Conservation (phyloP, 2,113 vertebrate genomes). For the Crotalus viridis region DNA sequence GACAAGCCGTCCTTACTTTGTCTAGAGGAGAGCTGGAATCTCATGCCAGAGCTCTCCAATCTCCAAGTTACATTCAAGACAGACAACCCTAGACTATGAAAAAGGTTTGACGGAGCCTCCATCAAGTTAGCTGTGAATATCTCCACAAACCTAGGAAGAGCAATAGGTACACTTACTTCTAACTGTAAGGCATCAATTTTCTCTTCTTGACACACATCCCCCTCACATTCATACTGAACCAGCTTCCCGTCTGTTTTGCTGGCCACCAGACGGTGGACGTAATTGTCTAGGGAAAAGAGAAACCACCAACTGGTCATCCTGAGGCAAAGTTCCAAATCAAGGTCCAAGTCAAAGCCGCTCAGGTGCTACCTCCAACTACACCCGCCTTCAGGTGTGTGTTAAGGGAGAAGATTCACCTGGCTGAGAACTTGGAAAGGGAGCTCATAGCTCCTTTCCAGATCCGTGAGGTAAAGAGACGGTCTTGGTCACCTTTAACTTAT, state of each 20-base stretch:
- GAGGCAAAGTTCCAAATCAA: background rate
- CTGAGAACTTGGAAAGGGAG: background rate
- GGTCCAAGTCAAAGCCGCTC: background rate
- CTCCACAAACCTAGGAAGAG: background rate
- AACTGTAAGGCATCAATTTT: slow-evolving; percentile 95
- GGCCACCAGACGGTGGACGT: slow-evolving; percentile 95
- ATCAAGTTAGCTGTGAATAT: background rate
- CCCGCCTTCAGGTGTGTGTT: no score
- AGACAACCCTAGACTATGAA: background rate
- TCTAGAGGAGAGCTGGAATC: background rate
- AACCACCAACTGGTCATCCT: background rate
- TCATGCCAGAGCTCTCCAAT: background rate
- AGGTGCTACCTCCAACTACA: background rate
- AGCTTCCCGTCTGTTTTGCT: slow-evolving; percentile 98
- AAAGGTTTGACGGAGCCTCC: background rate
- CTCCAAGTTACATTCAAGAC: no score
- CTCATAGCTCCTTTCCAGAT: background rate
- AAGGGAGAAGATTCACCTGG: background rate
- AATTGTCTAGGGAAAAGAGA: slow-evolving; percentile 83
- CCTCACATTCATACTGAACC: slow-evolving; percentile 97
- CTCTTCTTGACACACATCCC: slow-evolving; percentile 95
- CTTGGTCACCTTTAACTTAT: background rate
- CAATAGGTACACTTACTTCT: slow-evolving; percentile 73
- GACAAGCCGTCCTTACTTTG: background rate
- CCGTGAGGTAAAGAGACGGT: no score